Evolutionary conservation across 2,113 vertebrate genomes (phyloP).

Genomic region (Cebus imitator): DNA sequence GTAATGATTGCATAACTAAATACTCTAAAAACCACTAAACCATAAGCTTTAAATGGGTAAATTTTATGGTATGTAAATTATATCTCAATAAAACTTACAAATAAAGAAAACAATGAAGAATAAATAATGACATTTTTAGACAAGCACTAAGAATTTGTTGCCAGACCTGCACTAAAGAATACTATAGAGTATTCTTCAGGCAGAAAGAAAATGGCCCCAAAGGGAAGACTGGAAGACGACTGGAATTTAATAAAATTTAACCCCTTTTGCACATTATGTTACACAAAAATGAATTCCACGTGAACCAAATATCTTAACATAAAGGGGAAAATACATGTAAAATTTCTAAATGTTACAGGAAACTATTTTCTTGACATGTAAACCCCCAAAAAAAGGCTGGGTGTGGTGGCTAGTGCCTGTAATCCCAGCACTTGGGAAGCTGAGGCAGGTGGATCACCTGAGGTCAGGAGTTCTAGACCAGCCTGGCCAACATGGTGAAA

Average conservation of each 20-base stretch:
- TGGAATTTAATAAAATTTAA: background rate
- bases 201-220: background rate
- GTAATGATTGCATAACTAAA: background rate
- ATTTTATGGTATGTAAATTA: background rate
- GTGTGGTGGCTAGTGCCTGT: no score
- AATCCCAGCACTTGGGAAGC: no score
- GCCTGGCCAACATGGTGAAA: no score
- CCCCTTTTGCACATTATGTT: background rate
- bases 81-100: background rate
- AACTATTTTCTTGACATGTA: background rate
- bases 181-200: background rate
- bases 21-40: slow-evolving; percentile 1
- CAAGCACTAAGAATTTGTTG: background rate
- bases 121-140: slow-evolving; percentile 20
- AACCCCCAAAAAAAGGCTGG: background rate
- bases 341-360: background rate
- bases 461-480: no score
- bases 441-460: no score
- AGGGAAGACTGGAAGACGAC: background rate
- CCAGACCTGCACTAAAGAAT: background rate
- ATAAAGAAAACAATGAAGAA: background rate
- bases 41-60: background rate
- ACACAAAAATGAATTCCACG: slow-evolving; percentile 29
- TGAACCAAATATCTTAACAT: background rate
- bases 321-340: background rate